Evolutionary conservation across 2,113 vertebrate genomes (phyloP), one percentile per base, ranked within the genome.

Genomic region (Leucosticte australis): DNA sequence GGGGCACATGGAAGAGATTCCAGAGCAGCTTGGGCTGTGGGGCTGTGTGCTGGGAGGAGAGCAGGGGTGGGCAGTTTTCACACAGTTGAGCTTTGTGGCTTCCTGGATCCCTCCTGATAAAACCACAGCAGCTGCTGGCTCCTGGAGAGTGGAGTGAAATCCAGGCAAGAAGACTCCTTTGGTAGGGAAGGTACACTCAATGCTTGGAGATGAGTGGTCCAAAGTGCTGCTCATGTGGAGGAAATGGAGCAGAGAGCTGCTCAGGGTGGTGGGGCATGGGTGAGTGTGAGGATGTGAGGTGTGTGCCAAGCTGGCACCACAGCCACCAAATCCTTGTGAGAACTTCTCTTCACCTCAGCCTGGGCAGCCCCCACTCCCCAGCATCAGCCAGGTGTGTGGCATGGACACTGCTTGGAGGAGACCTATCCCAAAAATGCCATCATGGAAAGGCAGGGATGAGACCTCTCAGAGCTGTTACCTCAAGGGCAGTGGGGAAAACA

Each of bases 201-300:
- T 31, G 16, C 59, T 59, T 50, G 39, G 49, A 86, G 37, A 26
- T n/a, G 2, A 24, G 17, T n/a, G 55, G 17, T 53, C n/a, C 52
- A 18, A 81, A 49, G 27, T 1, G 3, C 52, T 69, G 49, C 33
- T 88, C 23, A 4, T 0, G 0, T 60, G 59, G 75, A 46, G 44
- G 85, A 59, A 55, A 27, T 5, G 44, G 35, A 68, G 65, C 33
- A 70, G 85, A 67, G 22, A 70, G 42, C 31, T 84, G 46, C 18
- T 2, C 1, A 35, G 56, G 24, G 0, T 63, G 77, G 47, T 49
- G 13, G 47, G 1, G 0, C 0, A 0, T 39, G 60, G 47, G 35
- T 37, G 21, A 16, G 52, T 1, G 15, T 33, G 41, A 52, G 30
- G 59, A 35, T 33, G 35, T 20, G 50, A 35, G n/a, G 28, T 44